Base-by-base conservation (phyloP, 2,797 vertebrate genomes). In the Syndactyla subalaris region DNA sequence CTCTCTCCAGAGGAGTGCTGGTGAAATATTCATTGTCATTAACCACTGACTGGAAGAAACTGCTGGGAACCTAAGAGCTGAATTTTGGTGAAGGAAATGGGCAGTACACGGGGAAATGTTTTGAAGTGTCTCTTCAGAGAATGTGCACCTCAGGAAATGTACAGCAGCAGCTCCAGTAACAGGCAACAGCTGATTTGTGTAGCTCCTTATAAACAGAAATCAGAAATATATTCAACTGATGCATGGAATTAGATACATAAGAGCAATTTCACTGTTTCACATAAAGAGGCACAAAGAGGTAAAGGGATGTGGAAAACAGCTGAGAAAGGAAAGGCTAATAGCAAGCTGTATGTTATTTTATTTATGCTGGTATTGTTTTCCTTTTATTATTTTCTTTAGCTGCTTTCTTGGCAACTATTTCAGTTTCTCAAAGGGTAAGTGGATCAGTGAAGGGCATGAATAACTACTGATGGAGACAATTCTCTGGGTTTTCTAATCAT, bases 201-300 rank as follows among this genome's bases (percentile, higher is more conserved):
- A 80, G 82, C 75, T 85, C 49, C 93, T 86, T 45, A 73, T 85
- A 95, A 97, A 66, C 85, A 92, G 76, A 82, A 82, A 85, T 93
- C 73, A 82, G 67, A 85, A 93, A 85, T 43, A 3, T 86, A 45
- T 63, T 96, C 84, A 93, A 14, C 36, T 30, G 32, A n/a, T 51
- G 12, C 15, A 20, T 48, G 51, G 81, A 82, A 54, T 49, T 61
- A 59, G 80, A 73, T 66, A 20, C 32, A 5, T 54, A 59, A 76
- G 54, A 84, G 52, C 71, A 21, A 8, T 81, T 95, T 89, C 70
- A 88, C 26, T 87, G 73, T 51, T 71, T 94, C 80, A 77, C 22
- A 43, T 85, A 54, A 91, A 96, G 74, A 95, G 70, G 29, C 39
- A 49, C 26, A 65, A 43, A 91, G 51, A 85, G 32, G 81, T 89